Base-by-base conservation (phyloP, 92 coral and sea anemone genomes). In the Scolanthus callimorphus region DNA sequence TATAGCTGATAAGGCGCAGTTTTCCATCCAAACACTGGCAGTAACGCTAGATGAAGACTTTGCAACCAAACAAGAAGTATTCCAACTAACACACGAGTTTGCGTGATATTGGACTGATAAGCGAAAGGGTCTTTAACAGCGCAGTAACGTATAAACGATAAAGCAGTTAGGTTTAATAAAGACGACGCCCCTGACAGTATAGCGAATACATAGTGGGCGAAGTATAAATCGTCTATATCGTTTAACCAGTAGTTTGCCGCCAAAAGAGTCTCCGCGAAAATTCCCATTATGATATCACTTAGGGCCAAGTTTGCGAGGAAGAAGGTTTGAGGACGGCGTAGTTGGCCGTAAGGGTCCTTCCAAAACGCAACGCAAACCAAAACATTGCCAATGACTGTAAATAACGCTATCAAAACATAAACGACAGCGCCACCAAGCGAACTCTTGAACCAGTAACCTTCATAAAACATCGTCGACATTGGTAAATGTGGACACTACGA, bases 271-370 rank as follows among this genome's bases (percentile, higher is more conserved):
- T 83, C 90, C 13, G 83, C 74, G 27, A 74, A 20, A 2, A 73
- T 83, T 0, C 90, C 96, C 96, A 88, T 88, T 9, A 88, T 39
- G 17, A 88, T 21, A 65, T 88, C 96, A 19, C 86, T 74, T 20
- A 83, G 23, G 0, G 80, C 96, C 29, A 88, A 43, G 51, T 74
- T 88, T 12, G 78, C 41, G 1, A 88, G 49, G 39, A 52, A 83
- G 48, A 67, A 82, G 74, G 82, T 88, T 28, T 71, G 68, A 28
- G 51, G 65, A 8, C 51, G 59, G 13, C 65, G 78, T 22, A 88
- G 74, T 27, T 88, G 86, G 10, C 67, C 65, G 49, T 62, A 83
- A 0, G 96, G 96, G 44, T 88, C 96, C 31, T 55, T 69, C 25
- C 62, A 23, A 20, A 72, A 88, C 26, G 96, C 69, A 6, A 77